These are phyloP conservation scores for Phylloscopus trochilus DNA, from an alignment of 2,113 vertebrate genomes.

Conservation along the genomic window DNA sequence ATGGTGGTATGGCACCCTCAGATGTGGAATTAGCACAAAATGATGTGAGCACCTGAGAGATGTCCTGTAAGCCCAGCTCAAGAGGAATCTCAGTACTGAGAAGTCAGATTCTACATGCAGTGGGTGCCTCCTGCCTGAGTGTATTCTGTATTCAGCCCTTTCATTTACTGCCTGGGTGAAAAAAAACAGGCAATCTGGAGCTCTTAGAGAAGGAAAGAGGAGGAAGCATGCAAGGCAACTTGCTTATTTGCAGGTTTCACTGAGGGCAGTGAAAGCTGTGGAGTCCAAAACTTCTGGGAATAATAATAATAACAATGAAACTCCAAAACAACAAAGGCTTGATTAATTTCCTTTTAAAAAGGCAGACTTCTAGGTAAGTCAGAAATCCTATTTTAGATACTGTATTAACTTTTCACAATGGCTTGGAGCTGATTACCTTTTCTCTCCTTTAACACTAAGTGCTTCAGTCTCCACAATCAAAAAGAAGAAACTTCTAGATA, in stretches of 20 bases:
- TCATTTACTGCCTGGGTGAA: neutral
- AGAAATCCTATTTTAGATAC: neutral
- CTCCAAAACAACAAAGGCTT: neutral
- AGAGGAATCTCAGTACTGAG: neutral
- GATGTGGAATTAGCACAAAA: neutral
- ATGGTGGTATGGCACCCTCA: neutral
- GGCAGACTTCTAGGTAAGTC: neutral
- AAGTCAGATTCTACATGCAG: neutral
- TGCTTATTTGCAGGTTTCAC: neutral
- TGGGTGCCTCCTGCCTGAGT: neutral
- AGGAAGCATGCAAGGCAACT: neutral
- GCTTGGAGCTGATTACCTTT: neutral
- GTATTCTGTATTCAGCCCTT: neutral
- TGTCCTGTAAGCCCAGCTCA: neutral
- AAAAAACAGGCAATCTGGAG: neutral
- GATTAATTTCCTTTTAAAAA: neutral
- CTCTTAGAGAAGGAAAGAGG: neutral
- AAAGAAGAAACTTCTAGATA: neutral
- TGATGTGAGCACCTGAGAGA: neutral
- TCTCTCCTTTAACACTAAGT: neutral
- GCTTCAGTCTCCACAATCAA: neutral
- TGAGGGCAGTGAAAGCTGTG: neutral
- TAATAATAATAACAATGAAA: neutral
- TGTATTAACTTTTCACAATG: neutral
- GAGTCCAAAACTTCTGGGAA: neutral